A percentile compares a stretch with the other conserved stretches of the same genome.
These are phyloP conservation scores for Protodeltote pygarga DNA, from an alignment of 2,888 invertebrate genomes.

Conservation along the genomic window DNA sequence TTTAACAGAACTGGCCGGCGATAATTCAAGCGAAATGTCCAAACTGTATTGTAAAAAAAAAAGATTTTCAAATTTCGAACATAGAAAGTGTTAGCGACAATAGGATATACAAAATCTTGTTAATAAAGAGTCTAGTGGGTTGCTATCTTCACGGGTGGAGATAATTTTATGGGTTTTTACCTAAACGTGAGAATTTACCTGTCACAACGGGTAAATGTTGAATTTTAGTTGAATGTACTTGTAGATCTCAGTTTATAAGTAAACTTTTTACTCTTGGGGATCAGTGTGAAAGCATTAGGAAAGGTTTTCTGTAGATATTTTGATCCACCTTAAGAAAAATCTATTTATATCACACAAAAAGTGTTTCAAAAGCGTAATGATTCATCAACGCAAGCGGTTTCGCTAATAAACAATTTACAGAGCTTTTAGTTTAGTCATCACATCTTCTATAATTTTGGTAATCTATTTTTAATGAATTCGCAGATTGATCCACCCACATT, in stretches of 20 bases:
- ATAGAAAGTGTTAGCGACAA: constrained; percentile 87
- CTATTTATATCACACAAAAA: no score
- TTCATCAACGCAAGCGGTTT: no score
- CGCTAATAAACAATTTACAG: no score
- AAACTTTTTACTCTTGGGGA: constrained; percentile 1
- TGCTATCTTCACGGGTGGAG: constrained; percentile 38
- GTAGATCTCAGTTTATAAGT: no score
- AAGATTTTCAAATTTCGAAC: constrained; percentile 72
- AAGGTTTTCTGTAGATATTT: no score
- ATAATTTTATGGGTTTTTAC: constrained; percentile 29
- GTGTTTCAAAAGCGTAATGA: no score
- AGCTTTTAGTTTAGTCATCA: constrained; percentile 21
- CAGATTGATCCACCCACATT: constrained; percentile 36
- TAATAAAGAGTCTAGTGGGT: constrained; percentile 80
- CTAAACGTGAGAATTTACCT: constrained; percentile 21
- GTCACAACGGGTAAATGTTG: not conserved
- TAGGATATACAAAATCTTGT: constrained; percentile 86
- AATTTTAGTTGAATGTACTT: not conserved
- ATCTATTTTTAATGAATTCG: constrained; percentile 17
- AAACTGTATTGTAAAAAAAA: constrained; percentile 74
- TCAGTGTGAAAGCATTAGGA: no score
- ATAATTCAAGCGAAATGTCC: constrained; percentile 87
- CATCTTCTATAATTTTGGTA: not conserved
- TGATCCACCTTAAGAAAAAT: no score
- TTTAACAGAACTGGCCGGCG: constrained; percentile 84